Conservation (phyloP, 2,888 invertebrate genomes). For the Drosophila austrosaltans region DNA sequence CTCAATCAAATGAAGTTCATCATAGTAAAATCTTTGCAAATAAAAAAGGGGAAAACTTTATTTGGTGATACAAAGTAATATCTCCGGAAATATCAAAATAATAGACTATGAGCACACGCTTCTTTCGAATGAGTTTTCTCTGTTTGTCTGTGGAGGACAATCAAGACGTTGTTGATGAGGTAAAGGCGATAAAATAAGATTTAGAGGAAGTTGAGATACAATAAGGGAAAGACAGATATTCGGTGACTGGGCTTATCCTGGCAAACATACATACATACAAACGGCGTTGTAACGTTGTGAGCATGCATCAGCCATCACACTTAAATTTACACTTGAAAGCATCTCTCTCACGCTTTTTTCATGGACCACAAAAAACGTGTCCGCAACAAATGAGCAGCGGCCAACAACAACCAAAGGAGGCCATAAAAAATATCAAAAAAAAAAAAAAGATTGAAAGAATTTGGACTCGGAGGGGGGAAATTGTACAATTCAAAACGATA, state of each 20-base stretch:
- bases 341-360: conserved; percentile 53
- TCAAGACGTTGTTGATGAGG: conserved; percentile 48
- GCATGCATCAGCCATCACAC: conserved; percentile 63
- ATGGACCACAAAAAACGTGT: conserved; percentile 63
- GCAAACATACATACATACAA: conserved; percentile 38
- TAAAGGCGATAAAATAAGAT: conserved; percentile 47
- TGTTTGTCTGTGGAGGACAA: conserved; percentile 30
- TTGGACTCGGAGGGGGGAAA: conserved; percentile 1
- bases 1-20: neutral
- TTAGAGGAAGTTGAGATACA: conserved; percentile 66
- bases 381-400: conserved; percentile 75
- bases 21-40: neutral
- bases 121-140: conserved; percentile 1
- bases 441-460: conserved; percentile 14
- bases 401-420: conserved; percentile 36
- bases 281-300: conserved; percentile 45
- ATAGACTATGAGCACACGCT: conserved; percentile 62
- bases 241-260: conserved; percentile 37
- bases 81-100: conserved; percentile 65
- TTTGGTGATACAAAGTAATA: conserved; percentile 28
- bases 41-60: neutral
- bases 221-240: conserved; percentile 3
- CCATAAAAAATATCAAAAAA: conserved; percentile 54
- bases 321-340: conserved; percentile 74
- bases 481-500: conserved; percentile 51